phyloP scores from a whole-genome alignment of 1,140 invertebrate species.

The Cephus cinctus region DNA sequence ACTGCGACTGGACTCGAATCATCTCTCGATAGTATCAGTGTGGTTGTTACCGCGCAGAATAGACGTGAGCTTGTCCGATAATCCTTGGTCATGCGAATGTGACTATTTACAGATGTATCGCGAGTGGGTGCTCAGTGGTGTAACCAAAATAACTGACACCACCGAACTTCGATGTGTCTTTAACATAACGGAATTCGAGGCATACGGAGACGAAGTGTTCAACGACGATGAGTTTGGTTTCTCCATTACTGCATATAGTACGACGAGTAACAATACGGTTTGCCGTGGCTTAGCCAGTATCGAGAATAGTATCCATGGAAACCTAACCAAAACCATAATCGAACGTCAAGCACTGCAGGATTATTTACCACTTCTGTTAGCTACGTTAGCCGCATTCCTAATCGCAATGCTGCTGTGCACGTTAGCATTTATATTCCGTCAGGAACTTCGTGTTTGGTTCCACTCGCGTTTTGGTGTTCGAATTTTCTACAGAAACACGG shows the following conservation, averaged over 20 bases:
- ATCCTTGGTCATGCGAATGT: constrained; percentile 89
- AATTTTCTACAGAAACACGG: constrained; percentile 72
- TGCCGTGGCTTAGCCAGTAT: constrained; percentile 65
- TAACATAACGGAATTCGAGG: constrained; percentile 60
- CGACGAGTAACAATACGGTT: constrained; percentile 54
- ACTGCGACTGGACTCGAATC: constrained; percentile 76
- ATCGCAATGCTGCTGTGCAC: constrained; percentile 70
- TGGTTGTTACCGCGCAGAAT: constrained; percentile 73
- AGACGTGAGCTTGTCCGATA: constrained; percentile 70
- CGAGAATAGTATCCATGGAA: constrained; percentile 68
- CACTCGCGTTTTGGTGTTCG: constrained; percentile 85
- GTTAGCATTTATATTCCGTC: constrained; percentile 77
- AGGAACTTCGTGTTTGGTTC: constrained; percentile 87
- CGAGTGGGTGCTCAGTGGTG: constrained; percentile 70
- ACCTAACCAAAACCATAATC: constrained; percentile 71
- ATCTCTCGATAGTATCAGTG: constrained; percentile 69
- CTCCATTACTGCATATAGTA: constrained; percentile 48
- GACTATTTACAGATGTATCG: constrained; percentile 76
- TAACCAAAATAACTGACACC: constrained; percentile 63
- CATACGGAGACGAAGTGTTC: constrained; percentile 60
- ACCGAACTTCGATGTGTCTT: constrained; percentile 63
- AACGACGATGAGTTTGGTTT: constrained; percentile 61
- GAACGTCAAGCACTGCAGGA: constrained; percentile 71
- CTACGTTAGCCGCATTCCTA: constrained; percentile 70
- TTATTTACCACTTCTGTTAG: constrained; percentile 75